Evolutionary conservation across 1,140 invertebrate genomes (phyloP).

Genomic region (Sitobion miscanthi): DNA sequence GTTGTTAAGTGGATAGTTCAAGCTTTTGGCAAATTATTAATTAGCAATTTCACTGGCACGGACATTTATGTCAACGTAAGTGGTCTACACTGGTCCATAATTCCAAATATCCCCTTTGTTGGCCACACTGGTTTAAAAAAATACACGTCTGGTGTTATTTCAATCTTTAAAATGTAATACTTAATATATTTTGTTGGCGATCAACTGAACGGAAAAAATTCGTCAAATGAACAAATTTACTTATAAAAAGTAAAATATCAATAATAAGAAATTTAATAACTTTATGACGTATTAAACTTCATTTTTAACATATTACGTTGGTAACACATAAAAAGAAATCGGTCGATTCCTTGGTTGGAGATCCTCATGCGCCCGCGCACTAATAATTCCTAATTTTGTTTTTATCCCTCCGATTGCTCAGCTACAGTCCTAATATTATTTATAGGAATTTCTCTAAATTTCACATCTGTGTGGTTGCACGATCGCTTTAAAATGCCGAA

Average conservation of each 20-base stretch:
- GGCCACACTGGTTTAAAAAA: constrained; percentile 1
- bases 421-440: neutral
- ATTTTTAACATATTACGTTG: constrained; percentile 8
- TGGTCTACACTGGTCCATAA: constrained; percentile 18
- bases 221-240: neutral
- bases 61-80: constrained; percentile 47
- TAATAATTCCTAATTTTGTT: neutral
- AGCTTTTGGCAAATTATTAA: constrained; percentile 1
- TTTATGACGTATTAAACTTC: neutral
- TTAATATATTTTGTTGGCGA: neutral
- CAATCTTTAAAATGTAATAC: neutral
- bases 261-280: neutral
- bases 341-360: constrained; percentile 26
- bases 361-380: neutral
- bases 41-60: neutral
- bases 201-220: neutral
- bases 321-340: neutral
- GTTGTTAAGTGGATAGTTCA: neutral
- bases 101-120: neutral
- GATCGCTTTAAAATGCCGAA: constrained; percentile 10
- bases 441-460: constrained; percentile 16
- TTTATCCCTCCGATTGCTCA: constrained; percentile 21
- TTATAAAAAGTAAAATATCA: neutral
- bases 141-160: neutral
- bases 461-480: neutral